Base-by-base conservation (phyloP, 2,888 invertebrate species). In the Agrochola macilenta region DNA sequence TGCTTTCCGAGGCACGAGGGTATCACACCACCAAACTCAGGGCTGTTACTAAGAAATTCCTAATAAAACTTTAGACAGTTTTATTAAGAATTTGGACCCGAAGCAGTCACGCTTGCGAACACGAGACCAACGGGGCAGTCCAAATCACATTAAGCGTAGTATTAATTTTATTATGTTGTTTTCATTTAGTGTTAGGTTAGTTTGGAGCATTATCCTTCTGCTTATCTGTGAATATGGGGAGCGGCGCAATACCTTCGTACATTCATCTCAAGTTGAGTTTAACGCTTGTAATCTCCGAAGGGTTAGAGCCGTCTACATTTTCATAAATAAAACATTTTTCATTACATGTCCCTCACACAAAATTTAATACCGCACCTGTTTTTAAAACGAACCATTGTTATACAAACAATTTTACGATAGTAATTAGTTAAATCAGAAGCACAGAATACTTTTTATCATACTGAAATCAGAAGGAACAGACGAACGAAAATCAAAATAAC, bases 311-410 rank as follows among this genome's bases (percentile, higher is more conserved):
- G 35, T 49, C n/a, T 12, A 49, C 39, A 52, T 23, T 76, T 17
- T 52, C 20, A 11, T 20, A 35, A 35, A 49, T 23, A 8, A 35
- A 23, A 26, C 11, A 26, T 26, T 17, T 2, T 30, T 14, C 2
- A 30, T 3, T n/a, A 49, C 17, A 26, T 57, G 5, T n/a, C 39
- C 35, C 9, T 58, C 12, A 39, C 2, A 30, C 11, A 23, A 43
- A 30, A 73, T 26, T 60, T 3, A 8, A 54, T 46, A 20, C 74
- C 58, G 8, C 39, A 69, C 74, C 98, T 97, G 91, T 97, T 97
- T 92, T 98, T 98, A 76, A 97, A 97, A 30, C 98, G 97, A 68
- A 98, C 98, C 98, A 98, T 97, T 81, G n/a, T 4, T 61, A n/a
- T 7, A 35, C 0, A 2, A 3, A 35, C 5, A 60, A 23, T 46